phyloP scores from a whole-genome alignment of 2,113 vertebrate species.

The Bambusicola thoracicus region DNA sequence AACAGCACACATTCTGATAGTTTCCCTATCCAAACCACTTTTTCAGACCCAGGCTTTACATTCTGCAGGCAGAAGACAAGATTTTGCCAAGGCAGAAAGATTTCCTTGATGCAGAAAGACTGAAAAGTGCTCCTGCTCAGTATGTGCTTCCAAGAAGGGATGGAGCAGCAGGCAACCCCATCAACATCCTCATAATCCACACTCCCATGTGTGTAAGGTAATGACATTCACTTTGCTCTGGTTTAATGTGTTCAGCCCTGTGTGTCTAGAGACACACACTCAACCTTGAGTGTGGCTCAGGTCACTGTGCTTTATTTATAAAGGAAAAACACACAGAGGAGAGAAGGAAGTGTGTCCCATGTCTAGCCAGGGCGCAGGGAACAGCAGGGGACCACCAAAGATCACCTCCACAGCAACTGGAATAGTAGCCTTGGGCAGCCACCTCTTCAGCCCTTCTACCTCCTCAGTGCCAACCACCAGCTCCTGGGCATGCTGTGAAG shows the following conservation, averaged over 20 bases:
- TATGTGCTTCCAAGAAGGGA: neutral
- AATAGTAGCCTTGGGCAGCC: neutral
- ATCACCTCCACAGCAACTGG: neutral
- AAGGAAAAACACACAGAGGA: neutral
- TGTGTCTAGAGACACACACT: neutral
- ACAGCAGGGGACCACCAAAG: neutral
- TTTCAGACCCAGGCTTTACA: neutral
- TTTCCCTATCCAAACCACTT: neutral
- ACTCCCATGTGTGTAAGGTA: neutral
- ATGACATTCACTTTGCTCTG: neutral
- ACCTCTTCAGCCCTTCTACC: neutral
- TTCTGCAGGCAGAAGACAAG: neutral
- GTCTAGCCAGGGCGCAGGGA: neutral
- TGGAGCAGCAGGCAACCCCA: neutral
- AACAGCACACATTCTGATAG: neutral
- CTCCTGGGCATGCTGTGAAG: fast-evolving
- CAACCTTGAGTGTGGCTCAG: neutral
- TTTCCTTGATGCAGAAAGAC: neutral
- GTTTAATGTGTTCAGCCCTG: neutral
- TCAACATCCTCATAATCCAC: neutral
- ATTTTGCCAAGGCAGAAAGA: neutral
- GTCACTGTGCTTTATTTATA: neutral
- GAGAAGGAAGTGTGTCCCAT: fast-evolving
- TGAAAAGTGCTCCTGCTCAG: neutral
- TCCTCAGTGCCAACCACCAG: neutral